A percentile compares a stretch with the other conserved stretches of the same genome.
phyloP scores from a whole-genome alignment of 30 jellyfish, hydroid and myxozoan genomes.

The Morbakka virulenta region DNA sequence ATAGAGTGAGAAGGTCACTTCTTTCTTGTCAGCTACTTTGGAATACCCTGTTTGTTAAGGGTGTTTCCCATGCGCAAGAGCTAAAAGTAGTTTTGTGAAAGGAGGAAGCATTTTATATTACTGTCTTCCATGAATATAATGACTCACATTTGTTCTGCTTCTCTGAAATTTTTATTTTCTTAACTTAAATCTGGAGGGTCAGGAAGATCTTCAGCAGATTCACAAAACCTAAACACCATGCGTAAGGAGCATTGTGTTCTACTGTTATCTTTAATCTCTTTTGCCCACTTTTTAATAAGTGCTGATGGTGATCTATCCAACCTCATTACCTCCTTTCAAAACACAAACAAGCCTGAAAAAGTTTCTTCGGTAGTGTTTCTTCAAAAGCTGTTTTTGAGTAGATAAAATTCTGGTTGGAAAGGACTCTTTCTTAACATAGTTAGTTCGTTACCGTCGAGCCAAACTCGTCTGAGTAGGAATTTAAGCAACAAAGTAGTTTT shows the following conservation, averaged over 20 bases:
- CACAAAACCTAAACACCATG: too few relatives aligned
- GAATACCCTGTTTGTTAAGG: too few relatives aligned
- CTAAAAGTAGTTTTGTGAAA: background rate
- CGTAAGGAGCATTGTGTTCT: too few relatives aligned
- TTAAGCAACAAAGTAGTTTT: slow-evolving; percentile 2
- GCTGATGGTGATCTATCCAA: background rate
- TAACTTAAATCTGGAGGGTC: background rate
- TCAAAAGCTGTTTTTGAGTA: background rate
- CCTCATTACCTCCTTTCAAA: background rate
- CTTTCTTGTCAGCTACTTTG: too few relatives aligned
- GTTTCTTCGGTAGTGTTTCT: background rate
- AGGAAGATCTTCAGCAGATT: background rate
- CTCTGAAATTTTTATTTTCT: too few relatives aligned
- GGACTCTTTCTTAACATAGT: background rate
- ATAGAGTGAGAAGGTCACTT: too few relatives aligned
- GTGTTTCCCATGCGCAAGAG: too few relatives aligned
- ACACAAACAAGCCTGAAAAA: background rate
- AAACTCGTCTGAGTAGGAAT: background rate
- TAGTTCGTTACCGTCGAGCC: background rate
- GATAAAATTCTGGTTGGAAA: background rate
- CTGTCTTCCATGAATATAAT: background rate
- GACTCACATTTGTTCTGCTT: background rate
- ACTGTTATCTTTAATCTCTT: background rate
- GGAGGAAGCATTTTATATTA: background rate
- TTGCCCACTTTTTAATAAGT: background rate